Evolutionary conservation across 2,797 vertebrate genomes (phyloP).

Genomic region (Champsocephalus gunnari): DNA sequence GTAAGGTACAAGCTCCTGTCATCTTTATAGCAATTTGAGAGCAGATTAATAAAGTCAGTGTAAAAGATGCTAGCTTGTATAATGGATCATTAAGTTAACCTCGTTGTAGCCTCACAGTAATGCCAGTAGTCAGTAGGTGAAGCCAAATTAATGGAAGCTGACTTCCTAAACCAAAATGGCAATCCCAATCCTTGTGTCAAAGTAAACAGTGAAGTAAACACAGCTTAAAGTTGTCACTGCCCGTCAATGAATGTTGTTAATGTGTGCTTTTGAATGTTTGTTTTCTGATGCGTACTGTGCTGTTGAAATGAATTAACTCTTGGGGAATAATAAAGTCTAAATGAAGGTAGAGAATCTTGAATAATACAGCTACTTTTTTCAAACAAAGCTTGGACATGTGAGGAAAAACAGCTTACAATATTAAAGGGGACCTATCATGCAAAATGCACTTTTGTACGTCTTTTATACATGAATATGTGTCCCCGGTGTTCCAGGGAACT

Average conservation of each 20-base stretch:
- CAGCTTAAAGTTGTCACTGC: background rate
- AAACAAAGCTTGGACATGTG: background rate
- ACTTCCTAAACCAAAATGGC: background rate
- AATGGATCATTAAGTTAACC: background rate
- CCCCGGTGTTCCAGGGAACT: too few relatives aligned
- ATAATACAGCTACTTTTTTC: background rate
- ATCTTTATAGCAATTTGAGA: slow-evolving; percentile 2
- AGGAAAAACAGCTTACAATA: background rate
- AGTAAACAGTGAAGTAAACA: slow-evolving; percentile 4
- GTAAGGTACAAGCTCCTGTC: background rate
- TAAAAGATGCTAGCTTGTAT: background rate
- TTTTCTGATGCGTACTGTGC: too few relatives aligned
- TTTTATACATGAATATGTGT: too few relatives aligned
- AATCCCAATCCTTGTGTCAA: background rate
- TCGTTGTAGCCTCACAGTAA: background rate
- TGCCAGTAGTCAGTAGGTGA: background rate
- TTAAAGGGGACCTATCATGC: too few relatives aligned
- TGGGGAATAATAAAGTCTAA: too few relatives aligned
- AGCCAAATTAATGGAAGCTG: background rate
- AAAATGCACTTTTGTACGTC: too few relatives aligned
- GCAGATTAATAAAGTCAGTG: background rate
- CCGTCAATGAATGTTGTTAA: too few relatives aligned
- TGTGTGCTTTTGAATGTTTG: too few relatives aligned
- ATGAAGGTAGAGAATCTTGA: too few relatives aligned
- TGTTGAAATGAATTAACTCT: too few relatives aligned